Conservation (phyloP, 2,113 vertebrate species). For the Trachemys scripta region DNA sequence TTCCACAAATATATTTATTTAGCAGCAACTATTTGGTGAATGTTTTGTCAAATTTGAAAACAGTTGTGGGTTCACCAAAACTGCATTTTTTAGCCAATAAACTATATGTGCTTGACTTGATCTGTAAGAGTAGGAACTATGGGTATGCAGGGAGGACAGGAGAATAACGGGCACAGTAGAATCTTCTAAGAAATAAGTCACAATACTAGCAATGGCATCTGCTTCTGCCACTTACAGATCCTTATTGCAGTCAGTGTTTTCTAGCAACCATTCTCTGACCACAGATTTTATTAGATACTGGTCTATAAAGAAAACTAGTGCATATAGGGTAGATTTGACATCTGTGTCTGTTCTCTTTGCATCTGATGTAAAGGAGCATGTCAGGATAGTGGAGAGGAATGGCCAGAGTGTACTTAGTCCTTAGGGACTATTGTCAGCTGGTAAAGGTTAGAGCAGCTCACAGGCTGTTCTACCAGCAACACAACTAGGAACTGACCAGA, state of each 20-base stretch:
- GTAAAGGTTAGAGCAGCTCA: not conserved
- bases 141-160: not conserved
- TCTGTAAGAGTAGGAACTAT: too few species aligned
- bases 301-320: not conserved
- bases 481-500: not conserved
- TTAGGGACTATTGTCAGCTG: not conserved
- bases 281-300: not conserved
- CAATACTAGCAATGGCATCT: not conserved
- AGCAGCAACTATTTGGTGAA: too few species aligned
- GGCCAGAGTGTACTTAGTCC: accelerated
- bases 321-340: not conserved
- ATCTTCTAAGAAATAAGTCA: not conserved
- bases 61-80: too few species aligned
- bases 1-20: too few species aligned
- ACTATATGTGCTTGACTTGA: too few species aligned
- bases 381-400: not conserved
- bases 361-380: not conserved
- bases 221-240: not conserved
- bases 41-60: too few species aligned
- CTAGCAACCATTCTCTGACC: not conserved
- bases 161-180: not conserved
- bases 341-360: not conserved
- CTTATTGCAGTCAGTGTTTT: not conserved
- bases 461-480: not conserved
- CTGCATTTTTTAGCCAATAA: not conserved